Base-by-base conservation (phyloP, 2,888 invertebrate species). In the Malthinus seriepunctatus region DNA sequence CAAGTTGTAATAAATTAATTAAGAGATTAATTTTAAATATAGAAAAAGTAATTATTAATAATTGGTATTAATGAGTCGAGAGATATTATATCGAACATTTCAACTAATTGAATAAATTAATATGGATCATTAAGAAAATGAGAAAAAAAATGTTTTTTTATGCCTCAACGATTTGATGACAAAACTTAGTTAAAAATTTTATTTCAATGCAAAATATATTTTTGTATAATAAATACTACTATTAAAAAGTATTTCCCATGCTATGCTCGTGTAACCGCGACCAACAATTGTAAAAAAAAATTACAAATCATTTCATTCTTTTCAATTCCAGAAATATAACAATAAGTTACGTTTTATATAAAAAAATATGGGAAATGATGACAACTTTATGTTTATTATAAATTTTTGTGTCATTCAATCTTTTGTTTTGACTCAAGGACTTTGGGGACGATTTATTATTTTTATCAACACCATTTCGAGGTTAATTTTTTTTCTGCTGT, bases 301-400 rank as follows among this genome's bases (percentile, higher is more conserved):
- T 67, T 69, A 73, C 71, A 72, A 73, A 74, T 71, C 67, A 73
- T 74, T 73, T 72, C 69, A 71, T 73, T 72, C 72, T 73, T 72
- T 67, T 63, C 62, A 61, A 59, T 59, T 59, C 55, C 61, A 56
- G 63, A 60, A 59, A 67, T 65, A 68, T 66, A 67, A 72, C 71
- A 72, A 72, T 70, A 70, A 71, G 70, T 70, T 68, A 59, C 67
- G 63, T 67, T 70, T 71, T 71, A 69, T 69, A 23, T 3, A 42
- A 42, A 42, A 71, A 72, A 71, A 67, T 63, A 55, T 66, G 73
- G 74, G 74, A 74, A 72, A 65, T 74, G 74, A 73, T 72, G 72
- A 70, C 69, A 72, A 60, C 12, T 45, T 63, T 42, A 57, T 53
- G 15, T 32, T 12, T 35, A 5, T 23, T 23, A 23, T 23, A 23